Base-by-base conservation (phyloP, 2,888 invertebrate genomes). In the Napeogenes sylphis region DNA sequence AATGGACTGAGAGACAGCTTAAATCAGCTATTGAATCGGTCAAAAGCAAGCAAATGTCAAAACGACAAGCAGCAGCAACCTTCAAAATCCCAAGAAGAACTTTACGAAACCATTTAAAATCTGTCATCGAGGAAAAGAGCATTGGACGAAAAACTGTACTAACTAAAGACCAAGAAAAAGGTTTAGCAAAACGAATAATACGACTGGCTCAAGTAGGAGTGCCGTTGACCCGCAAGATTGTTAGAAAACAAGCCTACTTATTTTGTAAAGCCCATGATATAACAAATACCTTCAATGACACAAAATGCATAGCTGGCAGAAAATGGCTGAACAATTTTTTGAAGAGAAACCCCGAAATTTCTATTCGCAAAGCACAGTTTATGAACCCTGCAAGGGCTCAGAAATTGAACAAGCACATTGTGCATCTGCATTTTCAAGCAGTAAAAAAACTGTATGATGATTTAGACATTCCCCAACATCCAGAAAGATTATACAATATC, bases 141-240 rank as follows among this genome's bases (percentile, higher is more conserved):
- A 56, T 62, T 32, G 65, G 65, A 47, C 45, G 65, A 59, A 59
- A 59, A 55, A 30, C 68, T 53, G 56, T 68, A 63, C 60, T 65
- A 42, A 62, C 63, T 13, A 54, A 62, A 38, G 46, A 47, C n/a
- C 60, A 62, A 45, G 67, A 67, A 67, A 61, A 59, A 33, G 59
- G 61, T 61, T 66, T 63, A 42, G 58, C 42, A 10, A 45, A 45
- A 45, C 56, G 62, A 62, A 64, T 66, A 42, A 64, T 56, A 14
- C 51, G 58, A 46, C 59, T 59, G 63, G n/a, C 53, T 5, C n/a
- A 53, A 6, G 38, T 38, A 38, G 38, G 38, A 4, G 4, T 8
- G 3, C 38, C 38, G 4, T 38, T 38, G 8, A 38, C 59, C 14
- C 38, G 53, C 21, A 53, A 54, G 30, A 54, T 59, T 13, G 45